phyloP scores from a whole-genome alignment of 1,140 invertebrate genomes.

The Musca vetustissima region DNA sequence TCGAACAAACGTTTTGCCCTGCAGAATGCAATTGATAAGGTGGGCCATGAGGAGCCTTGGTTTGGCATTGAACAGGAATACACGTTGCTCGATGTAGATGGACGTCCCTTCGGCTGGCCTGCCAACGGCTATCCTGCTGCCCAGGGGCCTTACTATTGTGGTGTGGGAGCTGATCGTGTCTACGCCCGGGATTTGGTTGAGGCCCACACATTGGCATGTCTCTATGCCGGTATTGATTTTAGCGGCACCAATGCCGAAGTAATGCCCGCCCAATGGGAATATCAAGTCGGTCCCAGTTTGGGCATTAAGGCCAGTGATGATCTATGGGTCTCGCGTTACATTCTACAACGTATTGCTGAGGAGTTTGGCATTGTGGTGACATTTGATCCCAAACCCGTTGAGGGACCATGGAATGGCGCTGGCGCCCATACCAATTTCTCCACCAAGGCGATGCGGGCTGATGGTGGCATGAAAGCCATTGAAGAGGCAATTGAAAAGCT shows the following conservation, averaged over 20 bases:
- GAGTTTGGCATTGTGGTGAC: constrained; percentile 84
- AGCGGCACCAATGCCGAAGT: constrained; percentile 91
- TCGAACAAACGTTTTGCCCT: constrained; percentile 51
- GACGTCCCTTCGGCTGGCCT: constrained; percentile 91
- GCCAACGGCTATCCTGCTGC: constrained; percentile 90
- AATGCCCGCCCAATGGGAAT: constrained; percentile 78
- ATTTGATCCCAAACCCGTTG: constrained; percentile 87
- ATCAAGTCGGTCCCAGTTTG: constrained; percentile 70
- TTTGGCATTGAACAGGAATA: constrained; percentile 94
- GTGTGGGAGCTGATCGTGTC: constrained; percentile 90
- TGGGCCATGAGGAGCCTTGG: constrained; percentile 74
- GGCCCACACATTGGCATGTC: constrained; percentile 75
- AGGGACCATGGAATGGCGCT: constrained; percentile 89
- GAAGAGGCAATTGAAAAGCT: constrained; percentile 78
- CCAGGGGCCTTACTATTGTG: constrained; percentile 90
- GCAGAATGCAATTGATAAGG: constrained; percentile 43
- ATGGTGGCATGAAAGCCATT: constrained; percentile 74
- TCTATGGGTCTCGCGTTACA: constrained; percentile 75
- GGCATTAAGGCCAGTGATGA: constrained; percentile 85
- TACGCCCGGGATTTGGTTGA: constrained; percentile 92
- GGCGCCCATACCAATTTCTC: constrained; percentile 81
- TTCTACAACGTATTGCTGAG: constrained; percentile 84
- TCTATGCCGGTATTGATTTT: constrained; percentile 89
- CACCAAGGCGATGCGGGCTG: constrained; percentile 79
- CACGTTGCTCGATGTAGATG: constrained; percentile 83